Conservation (phyloP, 2,888 invertebrate species). For the Sesia apiformis region DNA sequence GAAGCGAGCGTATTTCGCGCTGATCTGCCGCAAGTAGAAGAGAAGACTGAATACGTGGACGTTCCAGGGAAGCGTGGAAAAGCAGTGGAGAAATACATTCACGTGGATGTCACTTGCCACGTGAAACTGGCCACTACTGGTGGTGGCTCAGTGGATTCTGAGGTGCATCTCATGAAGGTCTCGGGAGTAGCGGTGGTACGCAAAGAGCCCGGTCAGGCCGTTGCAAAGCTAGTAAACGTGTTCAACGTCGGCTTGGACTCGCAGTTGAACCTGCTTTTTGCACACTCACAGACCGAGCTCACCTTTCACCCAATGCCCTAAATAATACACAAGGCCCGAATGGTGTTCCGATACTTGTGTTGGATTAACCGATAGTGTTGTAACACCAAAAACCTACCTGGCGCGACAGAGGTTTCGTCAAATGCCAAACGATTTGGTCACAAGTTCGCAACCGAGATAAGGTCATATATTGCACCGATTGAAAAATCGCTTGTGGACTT, state of each 20-base stretch:
- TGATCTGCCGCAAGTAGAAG: constrained; percentile 79
- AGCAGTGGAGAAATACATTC: constrained; percentile 78
- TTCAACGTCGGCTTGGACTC: constrained; percentile 81
- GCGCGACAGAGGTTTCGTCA: constrained; percentile 63
- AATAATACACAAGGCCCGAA: constrained; percentile 31
- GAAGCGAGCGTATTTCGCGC: constrained; percentile 80
- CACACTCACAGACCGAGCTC: constrained; percentile 78
- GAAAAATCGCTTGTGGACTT: constrained; percentile 35
- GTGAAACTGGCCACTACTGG: constrained; percentile 76
- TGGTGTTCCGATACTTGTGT: constrained; percentile 46
- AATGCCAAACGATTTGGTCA: constrained; percentile 51
- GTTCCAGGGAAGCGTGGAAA: constrained; percentile 56
- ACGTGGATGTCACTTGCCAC: constrained; percentile 80
- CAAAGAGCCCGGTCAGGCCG: constrained; percentile 72
- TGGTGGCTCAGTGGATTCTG: constrained; percentile 70
- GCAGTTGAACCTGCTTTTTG: constrained; percentile 78
- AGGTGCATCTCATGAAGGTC: constrained; percentile 78
- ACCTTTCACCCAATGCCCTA: constrained; percentile 76
- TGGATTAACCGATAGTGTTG: constrained; percentile 22
- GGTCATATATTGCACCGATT: constrained; percentile 20
- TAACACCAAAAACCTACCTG: constrained; percentile 48
- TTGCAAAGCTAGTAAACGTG: constrained; percentile 74
- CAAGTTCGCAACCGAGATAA: constrained; percentile 47
- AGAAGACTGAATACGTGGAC: constrained; percentile 75
- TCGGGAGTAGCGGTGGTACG: constrained; percentile 79